Conservation (phyloP, 2,797 vertebrate genomes). For the Fundulus diaphanus region DNA sequence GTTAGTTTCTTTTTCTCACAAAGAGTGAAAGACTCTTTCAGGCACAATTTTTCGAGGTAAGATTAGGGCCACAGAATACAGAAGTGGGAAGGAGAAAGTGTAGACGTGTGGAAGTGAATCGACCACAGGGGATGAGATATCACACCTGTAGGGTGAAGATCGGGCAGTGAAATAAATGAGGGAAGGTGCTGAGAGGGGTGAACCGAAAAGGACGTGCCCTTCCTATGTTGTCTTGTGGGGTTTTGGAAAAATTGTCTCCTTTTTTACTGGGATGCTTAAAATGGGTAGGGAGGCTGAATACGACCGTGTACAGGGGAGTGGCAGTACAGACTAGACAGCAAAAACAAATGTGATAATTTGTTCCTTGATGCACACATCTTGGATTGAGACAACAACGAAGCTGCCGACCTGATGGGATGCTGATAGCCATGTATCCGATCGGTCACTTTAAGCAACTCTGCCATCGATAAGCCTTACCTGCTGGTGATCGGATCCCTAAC, state of each 20-base stretch:
- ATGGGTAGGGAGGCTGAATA: constrained; percentile 25
- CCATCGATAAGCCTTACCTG: constrained; percentile 39
- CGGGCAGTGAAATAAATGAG: constrained; percentile 54
- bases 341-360: constrained; percentile 61
- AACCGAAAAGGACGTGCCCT: constrained; percentile 28
- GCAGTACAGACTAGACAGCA: constrained; percentile 7
- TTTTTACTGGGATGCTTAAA: constrained; percentile 30
- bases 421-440: constrained; percentile 45
- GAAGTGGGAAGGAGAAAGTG: constrained; percentile 29
- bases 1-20: constrained; percentile 22
- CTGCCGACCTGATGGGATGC: constrained; percentile 42
- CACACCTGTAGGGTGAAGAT: constrained; percentile 41
- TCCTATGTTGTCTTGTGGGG: constrained; percentile 46
- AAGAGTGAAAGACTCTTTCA: constrained; percentile 10
- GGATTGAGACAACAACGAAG: constrained; percentile 44
- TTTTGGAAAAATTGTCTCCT: constrained; percentile 59
- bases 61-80: constrained; percentile 19
- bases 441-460: constrained; percentile 36
- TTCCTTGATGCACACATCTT: constrained; percentile 55
- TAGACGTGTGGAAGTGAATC: constrained; percentile 24
- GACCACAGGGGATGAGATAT: constrained; percentile 37
- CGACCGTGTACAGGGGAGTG: constrained; percentile 9
- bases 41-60: constrained; percentile 30
- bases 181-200: constrained; percentile 43
- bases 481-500: constrained; percentile 35